A percentile compares a stretch with the other conserved stretches of the same genome.
phyloP scores from a whole-genome alignment of 1,140 invertebrate genomes.

The Acromyrmex heyeri region DNA sequence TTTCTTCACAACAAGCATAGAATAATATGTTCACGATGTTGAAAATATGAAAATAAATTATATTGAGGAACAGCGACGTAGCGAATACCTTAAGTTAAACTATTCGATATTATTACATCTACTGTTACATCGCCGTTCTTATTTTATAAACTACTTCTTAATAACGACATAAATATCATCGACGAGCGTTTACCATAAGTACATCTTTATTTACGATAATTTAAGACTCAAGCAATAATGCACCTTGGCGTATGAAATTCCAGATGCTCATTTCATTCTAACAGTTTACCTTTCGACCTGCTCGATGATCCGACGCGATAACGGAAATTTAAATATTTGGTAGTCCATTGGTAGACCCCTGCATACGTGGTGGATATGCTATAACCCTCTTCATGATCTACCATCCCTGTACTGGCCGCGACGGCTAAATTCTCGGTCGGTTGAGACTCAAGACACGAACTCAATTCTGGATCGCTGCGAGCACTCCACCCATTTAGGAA shows the following conservation, averaged over 20 bases:
- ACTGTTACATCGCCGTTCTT: neutral
- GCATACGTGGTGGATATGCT: neutral
- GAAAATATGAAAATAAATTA: neutral
- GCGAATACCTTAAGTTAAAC: constrained; percentile 14
- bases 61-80: neutral
- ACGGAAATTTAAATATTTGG: constrained; percentile 65
- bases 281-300: neutral
- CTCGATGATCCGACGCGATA: neutral
- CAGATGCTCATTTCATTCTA: neutral
- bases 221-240: constrained; percentile 8
- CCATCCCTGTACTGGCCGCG: constrained; percentile 45
- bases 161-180: neutral
- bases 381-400: constrained; percentile 48
- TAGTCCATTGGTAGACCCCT: neutral
- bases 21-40: neutral
- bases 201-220: constrained; percentile 1
- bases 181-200: neutral
- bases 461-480: constrained; percentile 80
- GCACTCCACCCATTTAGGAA: constrained; percentile 74
- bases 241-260: neutral
- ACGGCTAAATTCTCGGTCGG: constrained; percentile 74
- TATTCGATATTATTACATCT: neutral
- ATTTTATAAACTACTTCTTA: constrained; percentile 22
- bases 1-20: neutral
- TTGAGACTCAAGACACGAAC: constrained; percentile 82